Base-by-base conservation (phyloP, 2,113 vertebrate species). In the Aldabrachelys gigantea region DNA sequence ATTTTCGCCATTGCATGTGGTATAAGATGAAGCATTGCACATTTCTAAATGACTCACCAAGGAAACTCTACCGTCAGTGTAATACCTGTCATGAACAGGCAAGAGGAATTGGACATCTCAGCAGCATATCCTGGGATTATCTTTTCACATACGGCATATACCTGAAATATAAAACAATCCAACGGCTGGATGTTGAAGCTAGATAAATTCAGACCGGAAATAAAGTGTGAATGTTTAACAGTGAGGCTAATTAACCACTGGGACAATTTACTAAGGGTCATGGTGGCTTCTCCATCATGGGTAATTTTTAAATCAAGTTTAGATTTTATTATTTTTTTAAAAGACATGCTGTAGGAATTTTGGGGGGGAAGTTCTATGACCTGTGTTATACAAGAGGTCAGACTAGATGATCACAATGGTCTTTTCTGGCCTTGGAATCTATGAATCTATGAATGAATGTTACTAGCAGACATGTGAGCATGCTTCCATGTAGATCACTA, bases 41-140 rank as follows among this genome's bases (percentile, higher is more conserved):
- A 21, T 75, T 83, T 91, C 89, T 92, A 95, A 95, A 92, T 87
- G 94, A 92, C 21, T 76, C 91, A 97, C 96, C 91, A 91, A 91
- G 94, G 97, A 95, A 93, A 84, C 75, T 22, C n/a, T 95, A 84
- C 75, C 91, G 87, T 69, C 88, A 75, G 19, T 0, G 47, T 69
- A 80, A 75, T 89, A 82, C 89, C 89, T 93, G 88, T 95, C 87
- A 92, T 85, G 84, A 94, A 94, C 47, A 54, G 13, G 89, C 52
- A 94, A 82, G 76, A 79, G 93, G 94, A 96, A 96, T 92, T 95
- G 85, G 91, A 50, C 84, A 95, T 16, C 94, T 89, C 93, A 88
- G 85, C 95, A 96, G 88, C 85, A 96, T 97, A 97, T 97, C 92
- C 96, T 84, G 79, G 95, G 93, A 95, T 96, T 96, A 96, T 91